A percentile compares a stretch with the other conserved stretches of the same genome.
phyloP scores from a whole-genome alignment of 2,113 vertebrate genomes.

The Ailuropoda melanoleuca region DNA sequence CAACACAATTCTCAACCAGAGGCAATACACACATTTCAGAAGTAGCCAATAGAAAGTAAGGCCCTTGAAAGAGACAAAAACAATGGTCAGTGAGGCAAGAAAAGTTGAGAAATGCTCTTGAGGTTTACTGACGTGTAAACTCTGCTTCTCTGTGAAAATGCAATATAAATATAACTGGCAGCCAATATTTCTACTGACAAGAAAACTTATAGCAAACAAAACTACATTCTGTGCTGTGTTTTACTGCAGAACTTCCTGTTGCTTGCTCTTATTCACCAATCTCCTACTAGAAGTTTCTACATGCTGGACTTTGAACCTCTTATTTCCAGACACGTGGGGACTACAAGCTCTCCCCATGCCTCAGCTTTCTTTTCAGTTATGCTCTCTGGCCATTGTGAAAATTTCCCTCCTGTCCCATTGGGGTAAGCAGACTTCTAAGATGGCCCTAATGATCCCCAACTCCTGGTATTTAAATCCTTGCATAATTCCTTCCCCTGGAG shows the following conservation, averaged over 20 bases:
- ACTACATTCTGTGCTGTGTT: background rate
- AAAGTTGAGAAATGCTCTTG: background rate
- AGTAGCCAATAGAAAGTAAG: background rate
- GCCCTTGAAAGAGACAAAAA: background rate
- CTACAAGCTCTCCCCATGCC: background rate
- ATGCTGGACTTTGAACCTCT: background rate
- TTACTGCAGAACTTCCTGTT: background rate
- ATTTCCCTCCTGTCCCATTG: background rate
- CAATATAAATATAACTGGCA: background rate
- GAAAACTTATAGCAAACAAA: background rate
- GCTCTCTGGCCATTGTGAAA: background rate
- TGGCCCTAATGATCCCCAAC: background rate
- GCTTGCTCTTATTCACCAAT: background rate
- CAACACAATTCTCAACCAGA: background rate
- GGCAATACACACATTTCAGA: background rate
- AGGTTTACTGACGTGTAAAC: slow-evolving; percentile 21
- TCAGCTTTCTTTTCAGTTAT: slow-evolving; percentile 1
- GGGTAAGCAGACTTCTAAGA: background rate
- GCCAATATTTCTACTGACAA: background rate
- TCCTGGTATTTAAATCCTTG: background rate
- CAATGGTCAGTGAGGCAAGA: background rate
- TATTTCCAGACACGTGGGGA: background rate
- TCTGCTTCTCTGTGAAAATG: background rate
- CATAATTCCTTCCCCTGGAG: background rate
- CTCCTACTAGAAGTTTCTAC: background rate